These are phyloP conservation scores for Catostomus latipinnis DNA, from an alignment of 2,797 vertebrate species.

Conservation along the genomic window DNA sequence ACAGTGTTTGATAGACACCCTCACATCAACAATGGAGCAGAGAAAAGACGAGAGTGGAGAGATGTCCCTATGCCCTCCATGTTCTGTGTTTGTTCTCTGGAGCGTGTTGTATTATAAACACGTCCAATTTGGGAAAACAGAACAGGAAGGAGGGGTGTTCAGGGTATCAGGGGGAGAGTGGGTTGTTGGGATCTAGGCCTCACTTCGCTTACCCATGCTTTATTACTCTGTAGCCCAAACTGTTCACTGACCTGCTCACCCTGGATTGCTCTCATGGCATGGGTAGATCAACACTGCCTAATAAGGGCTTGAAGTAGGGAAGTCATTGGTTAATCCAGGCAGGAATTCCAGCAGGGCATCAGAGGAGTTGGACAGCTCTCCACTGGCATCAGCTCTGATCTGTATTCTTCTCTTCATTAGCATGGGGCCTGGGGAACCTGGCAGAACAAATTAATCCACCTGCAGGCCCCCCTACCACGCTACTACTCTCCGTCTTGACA, in stretches of 20 bases:
- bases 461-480: conserved; percentile 53
- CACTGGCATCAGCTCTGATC: conserved; percentile 57
- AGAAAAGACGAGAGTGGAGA: conserved; percentile 43
- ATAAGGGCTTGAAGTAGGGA: conserved; percentile 49
- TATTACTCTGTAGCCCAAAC: conserved; percentile 52
- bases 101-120: conserved; percentile 60
- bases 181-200: conserved; percentile 24
- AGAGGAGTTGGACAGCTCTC: conserved; percentile 46
- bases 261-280: conserved; percentile 32
- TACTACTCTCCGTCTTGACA: conserved; percentile 48
- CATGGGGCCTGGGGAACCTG: conserved; percentile 45
- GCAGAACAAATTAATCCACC: conserved; percentile 64
- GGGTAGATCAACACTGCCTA: conserved; percentile 46
- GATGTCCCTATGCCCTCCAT: conserved; percentile 44
- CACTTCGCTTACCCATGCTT: conserved; percentile 48
- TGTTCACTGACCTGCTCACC: conserved; percentile 40
- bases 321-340: conserved; percentile 56
- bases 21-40: conserved; percentile 45
- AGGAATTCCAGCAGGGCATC: conserved; percentile 57
- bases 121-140: conserved; percentile 46
- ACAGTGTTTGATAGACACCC: conserved; percentile 56
- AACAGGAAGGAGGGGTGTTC: conserved; percentile 19
- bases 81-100: conserved; percentile 56
- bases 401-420: conserved; percentile 59
- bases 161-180: background rate